phyloP scores from a whole-genome alignment of 2,113 vertebrate species.

The Danio rerio region GRCz12tu NC_133183.1:30704501-30705000 shows the following conservation, averaged over 20 bases:
- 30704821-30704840: neutral
- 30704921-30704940: neutral
- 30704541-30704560: neutral
- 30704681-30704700: neutral
- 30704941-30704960: no score
- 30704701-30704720: neutral
- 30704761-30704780: neutral
- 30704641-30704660: neutral
- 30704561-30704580: constrained; percentile 4
- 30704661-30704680: neutral
- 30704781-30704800: neutral
- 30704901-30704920: neutral
- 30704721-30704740: neutral
- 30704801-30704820: neutral
- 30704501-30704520: constrained; percentile 6
- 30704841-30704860: no score
- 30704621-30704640: neutral
- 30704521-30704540: constrained; percentile 2
- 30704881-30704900: neutral
- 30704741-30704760: neutral
- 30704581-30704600: neutral
- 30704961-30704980: no score
- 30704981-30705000: no score
- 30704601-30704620: neutral
- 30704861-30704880: neutral